Conservation (phyloP, 2,797 vertebrate genomes). For the Malurus leucopterus region DNA sequence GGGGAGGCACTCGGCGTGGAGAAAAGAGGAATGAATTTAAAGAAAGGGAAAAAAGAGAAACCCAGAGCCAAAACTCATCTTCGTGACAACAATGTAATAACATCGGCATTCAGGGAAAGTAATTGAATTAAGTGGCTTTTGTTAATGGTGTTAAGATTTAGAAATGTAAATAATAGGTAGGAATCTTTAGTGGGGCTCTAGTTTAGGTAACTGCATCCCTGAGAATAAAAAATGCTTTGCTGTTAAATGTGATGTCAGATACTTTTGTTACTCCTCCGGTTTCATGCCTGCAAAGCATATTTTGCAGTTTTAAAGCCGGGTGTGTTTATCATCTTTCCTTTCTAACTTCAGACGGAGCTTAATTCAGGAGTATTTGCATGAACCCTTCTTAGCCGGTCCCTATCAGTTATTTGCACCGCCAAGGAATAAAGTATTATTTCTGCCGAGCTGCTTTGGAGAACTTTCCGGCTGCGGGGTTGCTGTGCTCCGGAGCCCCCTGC, state of each 20-base stretch:
- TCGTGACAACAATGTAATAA: slow-evolving; percentile 45
- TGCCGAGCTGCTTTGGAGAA: slow-evolving; percentile 64
- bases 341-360: slow-evolving; percentile 69
- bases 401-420: slow-evolving; percentile 60
- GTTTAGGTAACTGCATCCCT: slow-evolving; percentile 62
- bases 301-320: slow-evolving; percentile 64
- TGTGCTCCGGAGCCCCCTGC: background rate
- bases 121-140: slow-evolving; percentile 83
- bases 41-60: background rate
- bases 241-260: slow-evolving; percentile 61
- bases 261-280: slow-evolving; percentile 59
- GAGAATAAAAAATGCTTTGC: slow-evolving; percentile 58
- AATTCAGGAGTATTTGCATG: slow-evolving; percentile 70
- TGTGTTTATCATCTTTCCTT: slow-evolving; percentile 69
- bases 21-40: slow-evolving; percentile 42
- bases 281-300: slow-evolving; percentile 71
- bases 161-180: slow-evolving; percentile 81
- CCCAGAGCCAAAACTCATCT: background rate
- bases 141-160: slow-evolving; percentile 81
- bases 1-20: background rate
- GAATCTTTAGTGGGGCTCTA: slow-evolving; percentile 66
- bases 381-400: slow-evolving; percentile 64
- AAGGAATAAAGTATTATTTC: slow-evolving; percentile 65
- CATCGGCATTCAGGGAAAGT: slow-evolving; percentile 59
- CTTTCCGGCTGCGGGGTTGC: slow-evolving; percentile 25